Conservation (phyloP, 2,797 vertebrate species). For the Sardinella longiceps region DNA sequence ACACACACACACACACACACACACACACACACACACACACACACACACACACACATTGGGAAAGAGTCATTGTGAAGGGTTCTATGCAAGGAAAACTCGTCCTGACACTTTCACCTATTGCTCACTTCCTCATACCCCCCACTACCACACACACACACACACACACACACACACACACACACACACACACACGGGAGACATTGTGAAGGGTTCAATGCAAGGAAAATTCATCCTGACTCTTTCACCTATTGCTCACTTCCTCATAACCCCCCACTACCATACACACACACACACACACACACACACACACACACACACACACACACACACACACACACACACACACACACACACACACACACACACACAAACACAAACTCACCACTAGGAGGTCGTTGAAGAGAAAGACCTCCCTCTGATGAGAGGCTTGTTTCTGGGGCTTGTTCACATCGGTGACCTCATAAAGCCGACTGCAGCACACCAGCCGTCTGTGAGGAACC, state of each 20-base stretch:
- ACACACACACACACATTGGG: not conserved
- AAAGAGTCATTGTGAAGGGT: not conserved
- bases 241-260: no score
- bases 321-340: not conserved
- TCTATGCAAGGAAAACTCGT: no score
- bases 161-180: no score
- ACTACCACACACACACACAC: no score
- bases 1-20: conserved; percentile 70
- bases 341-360: not conserved
- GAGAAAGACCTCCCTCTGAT: conserved; percentile 97
- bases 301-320: not conserved
- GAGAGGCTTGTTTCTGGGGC: conserved; percentile 94
- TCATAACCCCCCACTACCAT: no score
- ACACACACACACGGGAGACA: not conserved
- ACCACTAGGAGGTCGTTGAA: conserved; percentile 98
- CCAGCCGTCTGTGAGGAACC: conserved; percentile 92
- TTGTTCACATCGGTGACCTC: conserved; percentile 97
- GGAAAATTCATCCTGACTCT: no score
- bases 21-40: not conserved
- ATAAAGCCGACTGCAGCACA: conserved; percentile 97
- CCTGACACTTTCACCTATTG: no score
- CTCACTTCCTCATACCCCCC: no score
- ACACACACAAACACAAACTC: conserved; percentile 54
- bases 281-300: no score
- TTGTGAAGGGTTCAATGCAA: not conserved